Evolutionary conservation across 30 jellyfish, hydroid and myxozoan genomes (phyloP).

Genomic region (Pelagia noctiluca): DNA sequence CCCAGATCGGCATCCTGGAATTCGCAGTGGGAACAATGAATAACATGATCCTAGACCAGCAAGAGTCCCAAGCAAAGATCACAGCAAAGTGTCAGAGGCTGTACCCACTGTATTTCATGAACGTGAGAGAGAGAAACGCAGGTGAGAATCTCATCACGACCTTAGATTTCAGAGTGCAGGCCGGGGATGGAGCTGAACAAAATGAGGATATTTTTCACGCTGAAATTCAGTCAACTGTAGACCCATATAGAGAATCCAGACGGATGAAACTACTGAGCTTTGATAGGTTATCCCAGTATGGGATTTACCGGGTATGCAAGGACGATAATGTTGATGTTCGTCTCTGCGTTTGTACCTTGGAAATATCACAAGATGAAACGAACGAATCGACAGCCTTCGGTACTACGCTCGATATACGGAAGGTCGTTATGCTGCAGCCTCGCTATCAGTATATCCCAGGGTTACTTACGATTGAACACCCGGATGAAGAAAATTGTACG

Average conservation of each 20-base stretch:
- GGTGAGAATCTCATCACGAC: slow-evolving; percentile 69
- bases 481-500: slow-evolving; percentile 13
- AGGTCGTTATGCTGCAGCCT: slow-evolving; percentile 4
- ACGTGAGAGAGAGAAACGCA: slow-evolving; percentile 74
- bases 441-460: slow-evolving; percentile 8
- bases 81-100: slow-evolving; percentile 54
- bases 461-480: neutral
- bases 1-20: slow-evolving; percentile 71
- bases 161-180: slow-evolving; percentile 59
- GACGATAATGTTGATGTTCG: slow-evolving; percentile 73
- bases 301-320: slow-evolving; percentile 78
- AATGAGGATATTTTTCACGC: slow-evolving; percentile 69
- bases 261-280: slow-evolving; percentile 64
- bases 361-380: neutral
- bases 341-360: slow-evolving; percentile 85
- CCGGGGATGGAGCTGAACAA: slow-evolving; percentile 80
- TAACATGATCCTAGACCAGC: slow-evolving; percentile 62
- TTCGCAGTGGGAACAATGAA: slow-evolving; percentile 90
- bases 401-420: neutral
- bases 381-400: neutral
- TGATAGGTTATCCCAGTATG: slow-evolving; percentile 89
- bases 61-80: neutral
- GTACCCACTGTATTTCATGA: slow-evolving; percentile 55
- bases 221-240: slow-evolving; percentile 64
- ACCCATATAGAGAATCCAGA: slow-evolving; percentile 14